phyloP scores from a whole-genome alignment of 2,797 vertebrate genomes.

The Lateolabrax maculatus region DNA sequence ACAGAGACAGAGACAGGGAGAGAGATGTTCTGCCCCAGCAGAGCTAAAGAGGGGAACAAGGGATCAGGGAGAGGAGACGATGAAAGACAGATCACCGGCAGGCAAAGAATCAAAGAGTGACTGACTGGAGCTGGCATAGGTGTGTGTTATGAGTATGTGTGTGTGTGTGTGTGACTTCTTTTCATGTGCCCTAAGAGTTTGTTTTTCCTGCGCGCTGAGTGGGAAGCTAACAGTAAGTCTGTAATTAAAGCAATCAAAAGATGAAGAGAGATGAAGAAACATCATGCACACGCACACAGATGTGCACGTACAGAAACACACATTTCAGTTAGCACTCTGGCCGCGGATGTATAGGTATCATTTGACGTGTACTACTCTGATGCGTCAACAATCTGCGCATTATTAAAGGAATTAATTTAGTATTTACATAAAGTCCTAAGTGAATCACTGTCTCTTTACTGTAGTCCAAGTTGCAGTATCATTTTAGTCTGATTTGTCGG shows the following conservation, averaged over 20 bases:
- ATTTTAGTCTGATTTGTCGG: slow-evolving; percentile 26
- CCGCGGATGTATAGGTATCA: not conserved
- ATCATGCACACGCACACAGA: slow-evolving; percentile 26
- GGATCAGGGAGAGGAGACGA: slow-evolving; percentile 77
- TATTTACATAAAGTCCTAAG: not conserved
- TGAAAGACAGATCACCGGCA: slow-evolving; percentile 84
- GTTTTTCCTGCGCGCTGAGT: slow-evolving; percentile 79
- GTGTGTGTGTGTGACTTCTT: slow-evolving; percentile 64
- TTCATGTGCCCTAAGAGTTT: slow-evolving; percentile 81
- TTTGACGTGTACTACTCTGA: slow-evolving; percentile 6
- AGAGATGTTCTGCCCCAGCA: slow-evolving; percentile 69
- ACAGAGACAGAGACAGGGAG: slow-evolving; percentile 71
- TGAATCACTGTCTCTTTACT: not conserved
- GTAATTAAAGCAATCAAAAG: slow-evolving; percentile 89
- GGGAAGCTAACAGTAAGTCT: slow-evolving; percentile 81
- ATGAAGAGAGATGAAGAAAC: slow-evolving; percentile 76
- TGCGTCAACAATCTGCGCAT: not conserved
- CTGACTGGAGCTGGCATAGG: slow-evolving; percentile 72
- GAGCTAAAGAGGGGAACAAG: slow-evolving; percentile 75
- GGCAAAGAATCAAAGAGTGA: slow-evolving; percentile 82
- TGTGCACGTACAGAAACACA: slow-evolving; percentile 15
- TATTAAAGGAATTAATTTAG: slow-evolving; percentile 7
- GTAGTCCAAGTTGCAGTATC: not conserved
- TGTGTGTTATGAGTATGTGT: slow-evolving; percentile 60
- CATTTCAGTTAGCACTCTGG: not conserved